Evolutionary conservation across 2,797 vertebrate species (phyloP), one percentile per base, ranked within the genome.

Genomic region (Remorina albescens): DNA sequence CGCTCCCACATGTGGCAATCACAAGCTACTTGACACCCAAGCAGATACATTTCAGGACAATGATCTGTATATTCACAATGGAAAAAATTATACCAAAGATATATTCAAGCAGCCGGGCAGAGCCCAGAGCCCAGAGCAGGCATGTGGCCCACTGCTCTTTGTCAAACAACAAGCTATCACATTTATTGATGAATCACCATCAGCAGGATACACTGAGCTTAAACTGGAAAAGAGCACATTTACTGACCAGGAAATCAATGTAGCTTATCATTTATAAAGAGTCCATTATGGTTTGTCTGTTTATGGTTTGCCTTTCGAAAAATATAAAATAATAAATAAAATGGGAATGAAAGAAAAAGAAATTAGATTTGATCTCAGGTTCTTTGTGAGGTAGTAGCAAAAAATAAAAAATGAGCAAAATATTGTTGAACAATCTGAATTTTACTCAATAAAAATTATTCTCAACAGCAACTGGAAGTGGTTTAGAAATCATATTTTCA

Each of bases 81-180:
- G 65, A 21, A 74, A 0, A 1, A 19, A 47, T 13, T 6, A 28
- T 1, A 19, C 36, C 71, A 23, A 58, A 74, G 64, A 76, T 61
- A 51, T 59, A 60, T 44, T 46, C 47, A 50, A 15, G 63, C 32
- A 28, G 3, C 6, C 2, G 3, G 23, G 28, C 8, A 46, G 28
- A 58, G 61, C 34, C 69, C 11, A 76, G 54, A 54, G n/a, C 25
- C 25, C 6, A 28, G 64, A 32, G 39, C 18, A 25, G 34, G 69
- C 75, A 72, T 26, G 66, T 61, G 34, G 49, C 74, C 26, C 36
- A 15, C 12, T 25, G 25, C 28, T 50, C 64, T 80, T 82, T 70
- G 63, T 85, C 47, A 68, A 28, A 53, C 6, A 78, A 69, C 41
- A 75, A 59, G 67, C 55, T 85, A 86, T 86, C 73, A 71, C 56